Evolutionary conservation across 2,797 vertebrate species (phyloP), one percentile per base, ranked within the genome.

Genomic region (Sebastes hubbsi): DNA sequence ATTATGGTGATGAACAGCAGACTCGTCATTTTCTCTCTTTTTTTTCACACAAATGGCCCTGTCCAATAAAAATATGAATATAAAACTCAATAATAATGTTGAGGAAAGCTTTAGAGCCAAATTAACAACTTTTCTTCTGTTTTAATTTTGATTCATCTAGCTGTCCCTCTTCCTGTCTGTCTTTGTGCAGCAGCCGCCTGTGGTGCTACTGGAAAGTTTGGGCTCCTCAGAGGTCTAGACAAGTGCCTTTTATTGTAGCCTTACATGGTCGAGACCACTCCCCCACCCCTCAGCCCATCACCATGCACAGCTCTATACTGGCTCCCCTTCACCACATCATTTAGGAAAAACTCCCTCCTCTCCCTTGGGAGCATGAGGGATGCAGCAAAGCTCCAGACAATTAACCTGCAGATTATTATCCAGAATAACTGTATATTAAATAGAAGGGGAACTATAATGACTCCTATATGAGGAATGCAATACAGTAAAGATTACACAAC

Each of bases 1-100:
- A 98, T 93, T 85, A 99, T 93, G 94, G 96, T 96, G 95, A 97
- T 95, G 84, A 94, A 96, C 91, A 98, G 95, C 85, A 98, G 93
- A 90, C 75, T 95, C 87, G 91, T 97, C 97, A 98, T 99, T 95
- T 96, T 97, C 64, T 88, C 70, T 63, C 18, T 87, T 64, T 49
- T 77, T 70, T 75, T 71, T 81, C 87, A 81, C 62, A 88, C 85
- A 88, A 92, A 91, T 80, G 85, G 89, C 93, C 93, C 94, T 95
- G 88, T 93, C 94, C 86, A 94, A 94, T 96, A 92, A 66, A 92
- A 94, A 82, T 91, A 73, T 18, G 80, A 89, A 88, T 73, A 49
- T 66, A 69, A 87, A 86, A 84, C 14, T 24, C 30, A 8, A 54
- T 66, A 61, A 36, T 13, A 38, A 11, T 18, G 46, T 75, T 36